Evolutionary conservation across 2,797 vertebrate genomes (phyloP), one percentile per base, ranked within the genome.

Genomic region (Mustela erminea): DNA sequence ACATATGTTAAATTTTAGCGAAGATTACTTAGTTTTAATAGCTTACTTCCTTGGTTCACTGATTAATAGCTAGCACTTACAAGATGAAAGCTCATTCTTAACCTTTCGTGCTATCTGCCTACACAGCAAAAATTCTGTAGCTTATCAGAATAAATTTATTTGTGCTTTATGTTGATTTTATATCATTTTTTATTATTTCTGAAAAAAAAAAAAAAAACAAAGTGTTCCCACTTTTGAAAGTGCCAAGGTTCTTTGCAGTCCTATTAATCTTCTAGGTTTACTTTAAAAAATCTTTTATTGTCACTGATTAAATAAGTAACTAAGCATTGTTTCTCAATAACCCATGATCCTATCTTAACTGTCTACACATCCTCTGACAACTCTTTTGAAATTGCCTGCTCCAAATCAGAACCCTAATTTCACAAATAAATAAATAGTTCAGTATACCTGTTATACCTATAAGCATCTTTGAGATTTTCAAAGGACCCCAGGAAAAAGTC

Each of bases 1-100:
- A 93, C 60, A 41, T 43, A 93, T 58, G 27, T 66, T 81, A 90
- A 93, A 60, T 75, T 93, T 96, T 81, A 95, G 62, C 64, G 86
- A 88, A 70, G 52, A n/a, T 56, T 85, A 80, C 18, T 90, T 7
- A 52, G 2, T 75, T 90, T 85, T 77, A 87, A 74, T 86, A 60
- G 49, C 17, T 95, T 74, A 83, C 25, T 46, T 93, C 41, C 41
- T 95, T 72, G 43, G 58, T 77, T 97, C n/a, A 87, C 29, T 90
- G 46, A 93, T 84, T 82, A 82, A 68, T 83, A 94, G 64, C 17
- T 29, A 72, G 80, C n/a, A 89, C 14, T 68, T 92, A 58, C 23
- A 82, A 66, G 75, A 74, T 21, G 21, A 96, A 88, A 89, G 21
- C n/a, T 94, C 35, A 80, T 9, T 72, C 41, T 60, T 80, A 62